Conservation (phyloP, 2,888 invertebrate genomes). For the Hybos culiciformis region DNA sequence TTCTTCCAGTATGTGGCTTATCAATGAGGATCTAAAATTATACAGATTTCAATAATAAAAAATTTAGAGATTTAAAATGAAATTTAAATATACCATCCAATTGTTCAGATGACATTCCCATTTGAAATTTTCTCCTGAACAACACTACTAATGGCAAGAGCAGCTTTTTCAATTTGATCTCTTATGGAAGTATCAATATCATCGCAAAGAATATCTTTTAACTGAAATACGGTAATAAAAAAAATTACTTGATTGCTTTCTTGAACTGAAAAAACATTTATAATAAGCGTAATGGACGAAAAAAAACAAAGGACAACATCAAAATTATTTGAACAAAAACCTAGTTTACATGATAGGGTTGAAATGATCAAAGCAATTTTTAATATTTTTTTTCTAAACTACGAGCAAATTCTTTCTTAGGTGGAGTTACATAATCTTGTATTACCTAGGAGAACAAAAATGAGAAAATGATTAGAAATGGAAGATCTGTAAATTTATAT, state of each 20-base stretch:
- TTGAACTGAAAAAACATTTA: neutral
- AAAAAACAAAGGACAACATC: constrained; percentile 70
- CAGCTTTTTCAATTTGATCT: constrained; percentile 77
- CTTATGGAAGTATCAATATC: constrained; percentile 61
- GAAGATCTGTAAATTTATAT: too few relatives aligned
- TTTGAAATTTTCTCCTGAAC: constrained; percentile 70
- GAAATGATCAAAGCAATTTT: constrained; percentile 55
- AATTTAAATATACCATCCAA: constrained; percentile 58
- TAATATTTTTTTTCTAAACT: constrained; percentile 66
- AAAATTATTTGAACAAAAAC: too few relatives aligned
- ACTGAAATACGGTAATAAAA: constrained; percentile 36
- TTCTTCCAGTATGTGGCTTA: constrained; percentile 56
- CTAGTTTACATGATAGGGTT: too few relatives aligned
- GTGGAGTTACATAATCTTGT: constrained; percentile 63
- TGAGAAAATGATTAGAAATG: constrained; percentile 2
- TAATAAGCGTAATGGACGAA: too few relatives aligned
- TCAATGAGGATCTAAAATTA: constrained; percentile 54
- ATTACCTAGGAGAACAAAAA: constrained; percentile 42
- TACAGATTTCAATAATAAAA: constrained; percentile 1
- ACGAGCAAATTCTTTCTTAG: constrained; percentile 69
- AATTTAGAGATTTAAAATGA: constrained; percentile 7
- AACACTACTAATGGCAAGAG: constrained; percentile 67
- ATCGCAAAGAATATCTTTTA: constrained; percentile 53
- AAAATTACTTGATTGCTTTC: neutral
- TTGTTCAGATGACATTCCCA: constrained; percentile 78